Conservation (phyloP, 2,888 invertebrate genomes). For the Periphyllus acericola region DNA sequence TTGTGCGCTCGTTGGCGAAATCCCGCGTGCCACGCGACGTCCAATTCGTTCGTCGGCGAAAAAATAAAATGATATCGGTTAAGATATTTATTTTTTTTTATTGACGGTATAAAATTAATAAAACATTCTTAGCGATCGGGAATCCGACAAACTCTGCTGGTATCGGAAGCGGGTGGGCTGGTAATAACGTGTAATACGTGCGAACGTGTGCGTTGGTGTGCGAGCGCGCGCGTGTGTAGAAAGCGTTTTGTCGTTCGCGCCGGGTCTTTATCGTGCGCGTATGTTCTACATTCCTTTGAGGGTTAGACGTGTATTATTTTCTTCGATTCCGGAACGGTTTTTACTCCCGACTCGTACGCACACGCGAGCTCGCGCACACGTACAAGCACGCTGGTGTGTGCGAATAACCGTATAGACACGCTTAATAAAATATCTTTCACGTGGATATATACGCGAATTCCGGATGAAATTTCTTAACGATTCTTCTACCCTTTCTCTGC, state of each 20-base stretch:
- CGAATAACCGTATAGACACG: constrained; percentile 11
- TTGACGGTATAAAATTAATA: not conserved
- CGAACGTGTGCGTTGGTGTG: not conserved
- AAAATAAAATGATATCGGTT: not conserved
- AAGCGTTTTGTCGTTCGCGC: constrained; percentile 13
- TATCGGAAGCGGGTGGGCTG: no score
- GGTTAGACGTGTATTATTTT: constrained; percentile 27
- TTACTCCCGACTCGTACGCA: constrained; percentile 5
- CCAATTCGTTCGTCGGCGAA: not conserved
- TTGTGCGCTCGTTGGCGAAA: no score
- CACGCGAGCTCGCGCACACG: not conserved
- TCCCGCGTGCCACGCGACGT: no score
- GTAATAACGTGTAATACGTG: not conserved
- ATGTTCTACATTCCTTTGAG: constrained; percentile 9
- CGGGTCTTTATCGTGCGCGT: constrained; percentile 21
- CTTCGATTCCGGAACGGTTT: constrained; percentile 41
- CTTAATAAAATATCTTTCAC: constrained; percentile 53
- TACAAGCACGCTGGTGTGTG: not conserved
- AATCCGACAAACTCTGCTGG: no score
- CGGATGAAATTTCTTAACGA: constrained; percentile 57
- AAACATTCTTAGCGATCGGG: not conserved
- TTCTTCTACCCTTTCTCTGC: constrained; percentile 14
- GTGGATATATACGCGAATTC: constrained; percentile 51
- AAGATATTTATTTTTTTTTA: no score
- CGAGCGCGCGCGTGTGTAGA: not conserved